Conservation (phyloP, 1,140 invertebrate genomes). For the Megalopta genalis region DNA sequence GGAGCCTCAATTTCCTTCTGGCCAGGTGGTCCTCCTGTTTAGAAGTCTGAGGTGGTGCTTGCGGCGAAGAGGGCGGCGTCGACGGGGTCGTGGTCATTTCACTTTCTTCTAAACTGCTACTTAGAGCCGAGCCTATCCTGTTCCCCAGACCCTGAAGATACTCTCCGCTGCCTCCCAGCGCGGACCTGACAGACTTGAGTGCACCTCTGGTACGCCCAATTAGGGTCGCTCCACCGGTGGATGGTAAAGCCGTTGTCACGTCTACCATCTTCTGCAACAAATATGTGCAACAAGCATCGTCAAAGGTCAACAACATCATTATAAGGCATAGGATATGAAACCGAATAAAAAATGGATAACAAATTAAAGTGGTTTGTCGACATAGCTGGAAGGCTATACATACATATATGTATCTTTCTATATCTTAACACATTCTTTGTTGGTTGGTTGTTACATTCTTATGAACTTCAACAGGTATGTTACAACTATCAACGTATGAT, state of each 20-base stretch:
- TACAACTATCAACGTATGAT: too few species aligned
- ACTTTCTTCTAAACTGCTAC: conserved; percentile 77
- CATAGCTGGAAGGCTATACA: too few species aligned
- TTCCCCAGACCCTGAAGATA: conserved; percentile 77
- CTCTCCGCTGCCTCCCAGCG: conserved; percentile 75
- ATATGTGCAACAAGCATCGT: too few species aligned
- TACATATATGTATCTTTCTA: too few species aligned
- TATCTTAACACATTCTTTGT: too few species aligned
- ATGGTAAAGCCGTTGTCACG: conserved; percentile 70
- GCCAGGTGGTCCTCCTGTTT: conserved; percentile 50
- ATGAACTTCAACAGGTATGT: too few species aligned
- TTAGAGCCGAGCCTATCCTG: conserved; percentile 76
- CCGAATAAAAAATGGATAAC: too few species aligned
- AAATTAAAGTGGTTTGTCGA: too few species aligned
- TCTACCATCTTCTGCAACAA: conserved; percentile 70
- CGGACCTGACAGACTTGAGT: conserved; percentile 75
- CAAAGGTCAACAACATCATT: background rate
- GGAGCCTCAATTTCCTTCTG: conserved; percentile 69
- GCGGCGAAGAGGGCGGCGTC: conserved; percentile 66
- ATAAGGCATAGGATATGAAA: too few species aligned
- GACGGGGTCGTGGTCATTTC: conserved; percentile 72
- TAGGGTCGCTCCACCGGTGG: conserved; percentile 68
- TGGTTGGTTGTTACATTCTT: too few species aligned
- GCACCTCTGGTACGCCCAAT: conserved; percentile 77
- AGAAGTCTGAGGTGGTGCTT: conserved; percentile 35